These are phyloP conservation scores for Drosophila greeni DNA, from an alignment of 2,888 invertebrate species.

Conservation along the genomic window DNA sequence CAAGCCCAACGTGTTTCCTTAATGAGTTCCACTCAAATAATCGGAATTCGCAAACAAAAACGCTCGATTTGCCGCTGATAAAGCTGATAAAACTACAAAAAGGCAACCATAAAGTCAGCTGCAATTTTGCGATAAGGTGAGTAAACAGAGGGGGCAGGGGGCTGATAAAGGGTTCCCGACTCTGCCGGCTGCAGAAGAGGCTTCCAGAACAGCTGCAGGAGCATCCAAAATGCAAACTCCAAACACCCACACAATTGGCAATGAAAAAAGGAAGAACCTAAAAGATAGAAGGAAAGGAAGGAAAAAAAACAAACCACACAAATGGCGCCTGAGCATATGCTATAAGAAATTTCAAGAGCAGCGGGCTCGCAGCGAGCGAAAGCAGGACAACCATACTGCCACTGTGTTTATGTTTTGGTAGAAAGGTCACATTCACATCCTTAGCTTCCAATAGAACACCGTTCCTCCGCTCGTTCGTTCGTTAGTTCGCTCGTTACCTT, in stretches of 20 bases:
- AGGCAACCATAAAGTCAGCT: slow-evolving; percentile 57
- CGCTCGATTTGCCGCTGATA: slow-evolving; percentile 55
- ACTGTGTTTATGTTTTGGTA: slow-evolving; percentile 54
- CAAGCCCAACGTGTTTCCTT: slow-evolving; percentile 26
- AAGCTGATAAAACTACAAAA: slow-evolving; percentile 41
- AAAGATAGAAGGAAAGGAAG: slow-evolving; percentile 1
- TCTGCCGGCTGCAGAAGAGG: slow-evolving; percentile 25
- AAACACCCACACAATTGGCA: slow-evolving; percentile 3
- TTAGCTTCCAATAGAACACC: slow-evolving; percentile 26
- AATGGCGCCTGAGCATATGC: slow-evolving; percentile 69
- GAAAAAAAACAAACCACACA: slow-evolving; percentile 31
- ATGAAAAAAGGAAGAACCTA: slow-evolving; percentile 11
- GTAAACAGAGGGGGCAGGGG: slow-evolving; percentile 29
- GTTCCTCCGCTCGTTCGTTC: slow-evolving; percentile 10
- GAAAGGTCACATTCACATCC: slow-evolving; percentile 63
- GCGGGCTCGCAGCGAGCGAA: slow-evolving; percentile 19
- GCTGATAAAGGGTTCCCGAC: neutral
- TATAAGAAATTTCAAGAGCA: slow-evolving; percentile 45
- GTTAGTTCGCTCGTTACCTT: neutral
- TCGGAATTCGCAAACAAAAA: slow-evolving; percentile 31
- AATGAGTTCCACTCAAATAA: slow-evolving; percentile 42
- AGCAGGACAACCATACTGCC: slow-evolving; percentile 44
- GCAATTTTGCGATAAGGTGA: slow-evolving; percentile 68
- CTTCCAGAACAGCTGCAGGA: slow-evolving; percentile 63
- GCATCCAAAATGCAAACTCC: slow-evolving; percentile 16